Evolutionary conservation across 2,888 invertebrate genomes (phyloP).

Genomic region (Drosophila merina): DNA sequence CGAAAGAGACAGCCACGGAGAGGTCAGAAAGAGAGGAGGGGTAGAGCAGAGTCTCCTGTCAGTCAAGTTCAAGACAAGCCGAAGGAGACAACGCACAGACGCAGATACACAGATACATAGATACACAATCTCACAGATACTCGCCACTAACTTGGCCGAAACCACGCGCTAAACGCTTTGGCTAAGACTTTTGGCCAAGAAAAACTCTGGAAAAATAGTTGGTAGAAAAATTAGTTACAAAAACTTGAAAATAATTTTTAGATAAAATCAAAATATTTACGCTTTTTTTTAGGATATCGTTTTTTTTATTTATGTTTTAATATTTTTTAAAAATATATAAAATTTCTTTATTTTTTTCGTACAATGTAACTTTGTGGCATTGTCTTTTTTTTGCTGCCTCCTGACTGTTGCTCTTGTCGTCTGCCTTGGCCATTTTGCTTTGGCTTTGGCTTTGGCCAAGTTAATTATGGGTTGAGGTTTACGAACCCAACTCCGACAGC

Average conservation of each 20-base stretch:
- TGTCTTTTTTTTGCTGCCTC: conserved; percentile 5
- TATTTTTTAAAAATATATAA: background rate
- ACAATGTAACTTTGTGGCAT: background rate
- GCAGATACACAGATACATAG: conserved; percentile 18
- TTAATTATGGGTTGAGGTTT: conserved; percentile 81
- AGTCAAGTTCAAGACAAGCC: conserved; percentile 50
- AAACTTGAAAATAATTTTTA: background rate
- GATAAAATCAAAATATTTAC: background rate
- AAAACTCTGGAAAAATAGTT: background rate
- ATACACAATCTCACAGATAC: conserved; percentile 1
- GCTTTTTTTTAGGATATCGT: background rate
- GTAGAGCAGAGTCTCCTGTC: conserved; percentile 49
- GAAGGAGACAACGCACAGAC: conserved; percentile 34
- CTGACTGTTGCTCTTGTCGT: conserved; percentile 53
- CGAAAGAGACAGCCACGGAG: conserved; percentile 5
- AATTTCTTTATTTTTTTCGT: background rate
- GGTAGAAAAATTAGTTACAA: conserved; percentile 10
- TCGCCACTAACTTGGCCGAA: background rate
- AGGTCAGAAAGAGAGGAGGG: background rate
- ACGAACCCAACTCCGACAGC: conserved; percentile 64
- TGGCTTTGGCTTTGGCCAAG: conserved; percentile 48
- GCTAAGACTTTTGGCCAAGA: conserved; percentile 18
- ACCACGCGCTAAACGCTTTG: conserved; percentile 15
- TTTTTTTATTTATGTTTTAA: background rate
- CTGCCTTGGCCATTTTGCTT: conserved; percentile 50